Conservation (phyloP, 2,113 vertebrate species). For the Sinocyclocheilus anshuiensis region DNA sequence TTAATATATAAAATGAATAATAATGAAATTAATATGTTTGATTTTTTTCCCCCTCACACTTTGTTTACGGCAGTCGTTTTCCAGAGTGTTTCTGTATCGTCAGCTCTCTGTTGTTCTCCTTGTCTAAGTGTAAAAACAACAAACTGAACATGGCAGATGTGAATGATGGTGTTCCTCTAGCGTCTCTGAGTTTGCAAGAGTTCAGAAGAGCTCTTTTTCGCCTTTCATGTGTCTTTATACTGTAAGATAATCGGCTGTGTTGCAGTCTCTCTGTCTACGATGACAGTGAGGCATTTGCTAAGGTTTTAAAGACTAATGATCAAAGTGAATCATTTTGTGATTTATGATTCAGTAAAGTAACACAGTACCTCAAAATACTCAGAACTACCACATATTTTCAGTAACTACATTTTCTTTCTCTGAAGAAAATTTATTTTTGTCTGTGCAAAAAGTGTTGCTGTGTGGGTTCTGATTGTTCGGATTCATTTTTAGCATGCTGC, state of each 20-base stretch:
- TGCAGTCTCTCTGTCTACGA: neutral
- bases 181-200: neutral
- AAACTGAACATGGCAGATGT: neutral
- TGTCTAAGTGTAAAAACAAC: neutral
- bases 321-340: neutral
- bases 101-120: neutral
- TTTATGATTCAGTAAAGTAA: neutral
- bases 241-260: neutral
- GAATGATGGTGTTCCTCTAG: neutral
- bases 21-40: neutral
- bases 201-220: neutral
- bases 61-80: neutral
- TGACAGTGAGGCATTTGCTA: neutral
- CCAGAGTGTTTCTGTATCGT: neutral
- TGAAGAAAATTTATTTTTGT: neutral
- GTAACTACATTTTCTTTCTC: neutral
- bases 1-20: neutral
- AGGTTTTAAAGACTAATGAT: neutral
- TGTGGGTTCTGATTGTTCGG: neutral
- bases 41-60: neutral
- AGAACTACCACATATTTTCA: neutral
- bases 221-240: neutral
- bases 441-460: neutral
- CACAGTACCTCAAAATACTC: neutral
- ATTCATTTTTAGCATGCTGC: neutral